These are phyloP conservation scores for Pseudopodoces humilis DNA, from an alignment of 2,113 vertebrate species.

Conservation along the genomic window DNA sequence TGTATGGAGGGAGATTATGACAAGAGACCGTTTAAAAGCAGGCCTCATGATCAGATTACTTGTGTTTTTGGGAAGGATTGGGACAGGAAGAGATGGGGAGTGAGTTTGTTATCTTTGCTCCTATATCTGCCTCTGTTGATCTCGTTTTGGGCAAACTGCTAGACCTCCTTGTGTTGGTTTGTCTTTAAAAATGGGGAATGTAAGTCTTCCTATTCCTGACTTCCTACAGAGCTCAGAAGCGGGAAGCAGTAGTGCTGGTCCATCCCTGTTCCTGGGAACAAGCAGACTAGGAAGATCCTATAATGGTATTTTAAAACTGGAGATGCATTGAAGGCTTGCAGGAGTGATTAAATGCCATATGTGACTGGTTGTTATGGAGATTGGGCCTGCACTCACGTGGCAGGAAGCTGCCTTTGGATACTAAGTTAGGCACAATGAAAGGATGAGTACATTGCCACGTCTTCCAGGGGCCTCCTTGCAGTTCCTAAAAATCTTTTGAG, in stretches of 20 bases:
- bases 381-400: neutral
- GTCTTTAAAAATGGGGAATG: neutral
- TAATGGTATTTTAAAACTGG: neutral
- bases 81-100: neutral
- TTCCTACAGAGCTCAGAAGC: neutral
- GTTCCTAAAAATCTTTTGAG: neutral
- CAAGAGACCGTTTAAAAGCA: neutral
- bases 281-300: neutral
- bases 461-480: neutral
- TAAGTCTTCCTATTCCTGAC: neutral
- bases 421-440: neutral
- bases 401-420: neutral
- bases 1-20: neutral
- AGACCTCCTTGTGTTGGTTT: neutral
- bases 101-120: neutral
- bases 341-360: conserved; percentile 13
- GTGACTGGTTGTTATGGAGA: conserved; percentile 50
- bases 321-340: neutral
- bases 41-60: neutral
- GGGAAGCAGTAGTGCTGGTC: neutral
- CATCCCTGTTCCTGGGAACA: neutral
- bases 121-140: neutral
- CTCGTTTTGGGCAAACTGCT: neutral
- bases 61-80: fast-evolving
- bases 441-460: neutral